A percentile compares a stretch with the other conserved stretches of the same genome.
Evolutionary conservation across 2,113 vertebrate genomes (phyloP).

Genomic region (Calyptommatus sinebrachiatus): DNA sequence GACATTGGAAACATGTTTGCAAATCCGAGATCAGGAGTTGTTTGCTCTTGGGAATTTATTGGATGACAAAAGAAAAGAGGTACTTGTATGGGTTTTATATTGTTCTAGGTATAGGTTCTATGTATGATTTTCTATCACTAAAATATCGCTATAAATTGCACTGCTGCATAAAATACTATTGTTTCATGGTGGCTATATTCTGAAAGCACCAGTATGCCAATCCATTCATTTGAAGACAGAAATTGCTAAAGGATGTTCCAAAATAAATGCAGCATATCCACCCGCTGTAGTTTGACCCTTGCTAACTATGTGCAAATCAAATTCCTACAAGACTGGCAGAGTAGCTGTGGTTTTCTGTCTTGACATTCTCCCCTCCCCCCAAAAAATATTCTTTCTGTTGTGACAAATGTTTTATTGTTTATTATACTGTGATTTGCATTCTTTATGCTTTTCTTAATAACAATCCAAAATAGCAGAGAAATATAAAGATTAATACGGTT

Average conservation of each 20-base stretch:
- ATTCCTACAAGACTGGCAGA: not conserved
- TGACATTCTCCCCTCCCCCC: not conserved
- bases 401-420: not conserved
- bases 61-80: slow-evolving; percentile 84
- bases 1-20: slow-evolving; percentile 76
- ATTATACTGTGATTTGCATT: not conserved
- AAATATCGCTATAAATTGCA: not conserved
- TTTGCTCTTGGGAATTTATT: slow-evolving; percentile 67
- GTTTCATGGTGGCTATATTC: not conserved
- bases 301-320: not conserved
- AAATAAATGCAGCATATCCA: not conserved
- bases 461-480: not conserved
- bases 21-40: slow-evolving; percentile 80
- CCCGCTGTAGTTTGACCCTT: not conserved
- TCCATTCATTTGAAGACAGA: not conserved
- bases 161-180: not conserved
- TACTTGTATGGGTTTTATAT: slow-evolving; percentile 49
- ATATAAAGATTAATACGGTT: not conserved
- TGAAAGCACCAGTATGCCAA: no score
- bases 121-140: not conserved
- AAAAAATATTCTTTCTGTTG: not conserved
- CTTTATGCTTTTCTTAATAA: not conserved
- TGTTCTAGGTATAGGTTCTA: not conserved
- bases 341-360: not conserved
- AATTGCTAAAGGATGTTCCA: not conserved